phyloP scores from a whole-genome alignment of 2,797 vertebrate genomes.

The Betta splendens region DNA sequence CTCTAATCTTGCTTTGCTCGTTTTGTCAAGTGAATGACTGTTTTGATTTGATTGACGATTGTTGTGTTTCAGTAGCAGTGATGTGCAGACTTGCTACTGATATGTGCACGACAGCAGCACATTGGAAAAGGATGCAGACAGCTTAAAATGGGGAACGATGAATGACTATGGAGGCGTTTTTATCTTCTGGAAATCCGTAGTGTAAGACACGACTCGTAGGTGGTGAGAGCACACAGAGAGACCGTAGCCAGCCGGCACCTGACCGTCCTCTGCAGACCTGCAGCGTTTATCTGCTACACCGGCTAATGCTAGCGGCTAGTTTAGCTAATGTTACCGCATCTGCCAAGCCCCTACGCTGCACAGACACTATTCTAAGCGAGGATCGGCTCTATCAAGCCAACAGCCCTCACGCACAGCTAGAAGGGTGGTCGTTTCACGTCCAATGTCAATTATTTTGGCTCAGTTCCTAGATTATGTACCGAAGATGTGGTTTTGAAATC shows the following conservation, averaged over 20 bases:
- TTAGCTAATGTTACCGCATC: slow-evolving; percentile 60
- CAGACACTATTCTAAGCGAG: slow-evolving; percentile 40
- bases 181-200: slow-evolving; percentile 1
- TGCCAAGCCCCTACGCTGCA: slow-evolving; percentile 71
- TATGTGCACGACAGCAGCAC: slow-evolving; percentile 26
- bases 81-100: slow-evolving; percentile 40
- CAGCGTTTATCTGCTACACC: slow-evolving; percentile 61
- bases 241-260: slow-evolving; percentile 29
- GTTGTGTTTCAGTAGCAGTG: slow-evolving; percentile 41
- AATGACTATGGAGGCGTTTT: slow-evolving; percentile 30
- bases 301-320: slow-evolving; percentile 58
- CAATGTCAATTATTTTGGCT: neutral
- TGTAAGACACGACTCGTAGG: neutral
- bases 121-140: slow-evolving; percentile 41
- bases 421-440: slow-evolving; percentile 25
- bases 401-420: slow-evolving; percentile 32
- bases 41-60: slow-evolving; percentile 39
- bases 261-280: slow-evolving; percentile 54
- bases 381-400: slow-evolving; percentile 1
- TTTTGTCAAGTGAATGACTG: no score
- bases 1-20: slow-evolving; percentile 7
- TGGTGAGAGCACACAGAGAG: slow-evolving; percentile 12
- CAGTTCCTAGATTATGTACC: slow-evolving; percentile 1
- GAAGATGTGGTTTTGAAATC: slow-evolving; percentile 11
- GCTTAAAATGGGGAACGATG: slow-evolving; percentile 19